phyloP scores from a whole-genome alignment of 2,797 vertebrate species.

The Catharus ustulatus region DNA sequence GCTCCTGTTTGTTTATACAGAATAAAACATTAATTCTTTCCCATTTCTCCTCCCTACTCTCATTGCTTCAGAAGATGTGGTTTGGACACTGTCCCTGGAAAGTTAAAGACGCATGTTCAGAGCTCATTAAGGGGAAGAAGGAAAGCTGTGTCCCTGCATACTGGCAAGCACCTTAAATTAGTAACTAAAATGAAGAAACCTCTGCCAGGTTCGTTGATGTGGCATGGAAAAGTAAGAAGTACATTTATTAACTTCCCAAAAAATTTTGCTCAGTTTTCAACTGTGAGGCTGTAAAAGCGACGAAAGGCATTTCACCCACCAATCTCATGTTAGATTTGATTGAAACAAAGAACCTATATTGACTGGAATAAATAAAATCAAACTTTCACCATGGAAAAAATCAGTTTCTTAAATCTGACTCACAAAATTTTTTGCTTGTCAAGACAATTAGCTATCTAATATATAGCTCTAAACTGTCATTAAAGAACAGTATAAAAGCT shows the following conservation, averaged over 20 bases:
- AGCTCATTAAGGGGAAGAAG: neutral
- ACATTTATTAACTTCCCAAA: neutral
- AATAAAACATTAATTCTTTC: neutral
- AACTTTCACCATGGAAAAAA: neutral
- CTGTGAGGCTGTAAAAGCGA: neutral
- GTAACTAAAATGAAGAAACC: neutral
- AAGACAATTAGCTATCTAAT: neutral
- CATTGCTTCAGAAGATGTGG: slow-evolving; percentile 3
- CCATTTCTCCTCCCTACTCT: neutral
- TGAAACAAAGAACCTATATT: neutral
- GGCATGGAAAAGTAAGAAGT: neutral
- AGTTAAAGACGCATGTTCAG: neutral
- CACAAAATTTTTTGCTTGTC: neutral
- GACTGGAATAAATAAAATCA: neutral
- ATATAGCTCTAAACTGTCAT: neutral
- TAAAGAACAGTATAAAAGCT: neutral
- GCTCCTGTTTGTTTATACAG: neutral
- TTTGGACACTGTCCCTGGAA: slow-evolving; percentile 15
- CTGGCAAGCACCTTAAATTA: neutral
- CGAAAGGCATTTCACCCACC: neutral
- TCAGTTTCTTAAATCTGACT: neutral
- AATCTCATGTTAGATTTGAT: neutral
- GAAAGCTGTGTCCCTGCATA: neutral
- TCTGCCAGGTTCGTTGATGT: neutral
- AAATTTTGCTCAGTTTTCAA: neutral